Conservation (phyloP, 2,113 vertebrate genomes). For the Candoia aspera region DNA sequence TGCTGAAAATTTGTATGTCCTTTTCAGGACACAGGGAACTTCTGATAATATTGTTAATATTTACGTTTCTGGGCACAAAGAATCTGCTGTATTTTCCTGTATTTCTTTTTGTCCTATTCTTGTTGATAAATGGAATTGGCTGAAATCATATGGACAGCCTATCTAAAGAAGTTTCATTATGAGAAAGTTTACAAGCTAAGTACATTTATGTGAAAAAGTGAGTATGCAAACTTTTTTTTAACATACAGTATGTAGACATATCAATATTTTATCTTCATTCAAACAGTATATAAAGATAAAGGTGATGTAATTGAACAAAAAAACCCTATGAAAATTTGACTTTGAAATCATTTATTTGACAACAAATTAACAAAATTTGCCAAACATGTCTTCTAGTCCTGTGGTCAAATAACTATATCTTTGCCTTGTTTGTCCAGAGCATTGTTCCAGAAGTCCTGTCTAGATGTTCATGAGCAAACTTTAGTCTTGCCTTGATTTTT, state of each 20-base stretch:
- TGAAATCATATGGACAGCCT: background rate
- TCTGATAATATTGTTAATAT: too few relatives aligned
- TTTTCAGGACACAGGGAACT: too few relatives aligned
- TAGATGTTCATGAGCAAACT: background rate
- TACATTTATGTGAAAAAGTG: background rate
- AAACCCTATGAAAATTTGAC: background rate
- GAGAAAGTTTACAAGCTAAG: background rate
- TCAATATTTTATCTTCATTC: background rate
- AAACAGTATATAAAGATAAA: background rate
- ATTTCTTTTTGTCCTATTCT: constrained; percentile 3
- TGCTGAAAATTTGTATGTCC: too few relatives aligned
- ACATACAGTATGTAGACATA: too few relatives aligned
- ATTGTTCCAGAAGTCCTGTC: background rate
- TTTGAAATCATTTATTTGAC: background rate
- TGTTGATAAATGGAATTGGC: background rate
- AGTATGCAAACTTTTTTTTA: too few relatives aligned
- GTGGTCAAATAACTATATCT: background rate
- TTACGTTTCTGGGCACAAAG: too few relatives aligned
- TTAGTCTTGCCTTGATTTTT: background rate
- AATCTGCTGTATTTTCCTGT: background rate
- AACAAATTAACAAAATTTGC: background rate
- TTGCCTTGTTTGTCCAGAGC: background rate
- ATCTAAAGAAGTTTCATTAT: background rate
- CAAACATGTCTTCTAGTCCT: background rate
- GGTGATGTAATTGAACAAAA: background rate